Conservation (phyloP, 2,888 invertebrate species). For the Erebia aethiops region DNA sequence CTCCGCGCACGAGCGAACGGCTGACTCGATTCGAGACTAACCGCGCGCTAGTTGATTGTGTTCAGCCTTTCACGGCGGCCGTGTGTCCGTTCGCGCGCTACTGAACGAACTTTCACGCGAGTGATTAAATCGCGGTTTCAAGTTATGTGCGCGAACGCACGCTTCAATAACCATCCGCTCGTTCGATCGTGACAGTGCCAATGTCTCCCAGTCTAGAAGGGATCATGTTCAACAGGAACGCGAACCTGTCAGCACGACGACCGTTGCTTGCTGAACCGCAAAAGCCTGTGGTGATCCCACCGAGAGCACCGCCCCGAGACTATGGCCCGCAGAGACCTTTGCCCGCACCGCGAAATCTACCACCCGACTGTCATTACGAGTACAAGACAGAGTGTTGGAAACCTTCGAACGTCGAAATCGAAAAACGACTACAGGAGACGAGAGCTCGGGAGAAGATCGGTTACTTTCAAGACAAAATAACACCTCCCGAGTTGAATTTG, state of each 20-base stretch:
- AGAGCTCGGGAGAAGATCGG: slow-evolving; percentile 76
- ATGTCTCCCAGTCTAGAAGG: slow-evolving; percentile 81
- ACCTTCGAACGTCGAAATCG: slow-evolving; percentile 78
- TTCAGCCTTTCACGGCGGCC: slow-evolving; percentile 48
- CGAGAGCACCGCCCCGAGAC: slow-evolving; percentile 75
- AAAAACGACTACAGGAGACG: slow-evolving; percentile 70
- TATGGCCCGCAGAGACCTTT: slow-evolving; percentile 65
- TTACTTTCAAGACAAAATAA: slow-evolving; percentile 78
- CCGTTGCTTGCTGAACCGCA: slow-evolving; percentile 78
- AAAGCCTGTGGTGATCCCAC: slow-evolving; percentile 72
- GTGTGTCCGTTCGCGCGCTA: slow-evolving; percentile 51
- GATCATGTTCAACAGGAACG: slow-evolving; percentile 79
- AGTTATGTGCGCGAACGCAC: slow-evolving; percentile 78
- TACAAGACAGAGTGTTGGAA: slow-evolving; percentile 75
- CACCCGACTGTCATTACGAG: slow-evolving; percentile 59
- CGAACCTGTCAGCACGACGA: slow-evolving; percentile 74
- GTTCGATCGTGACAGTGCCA: slow-evolving; percentile 72
- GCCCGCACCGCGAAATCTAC: slow-evolving; percentile 64
- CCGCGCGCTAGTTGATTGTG: slow-evolving; percentile 67
- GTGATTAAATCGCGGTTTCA: slow-evolving; percentile 52
- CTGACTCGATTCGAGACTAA: slow-evolving; percentile 39
- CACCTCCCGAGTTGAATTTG: slow-evolving; percentile 70
- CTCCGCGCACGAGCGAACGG: slow-evolving; percentile 48
- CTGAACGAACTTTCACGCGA: slow-evolving; percentile 56
- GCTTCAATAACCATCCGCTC: slow-evolving; percentile 56